These are phyloP conservation scores for Antheraea pernyi DNA, from an alignment of 1,140 invertebrate species.

Conservation along the genomic window DNA sequence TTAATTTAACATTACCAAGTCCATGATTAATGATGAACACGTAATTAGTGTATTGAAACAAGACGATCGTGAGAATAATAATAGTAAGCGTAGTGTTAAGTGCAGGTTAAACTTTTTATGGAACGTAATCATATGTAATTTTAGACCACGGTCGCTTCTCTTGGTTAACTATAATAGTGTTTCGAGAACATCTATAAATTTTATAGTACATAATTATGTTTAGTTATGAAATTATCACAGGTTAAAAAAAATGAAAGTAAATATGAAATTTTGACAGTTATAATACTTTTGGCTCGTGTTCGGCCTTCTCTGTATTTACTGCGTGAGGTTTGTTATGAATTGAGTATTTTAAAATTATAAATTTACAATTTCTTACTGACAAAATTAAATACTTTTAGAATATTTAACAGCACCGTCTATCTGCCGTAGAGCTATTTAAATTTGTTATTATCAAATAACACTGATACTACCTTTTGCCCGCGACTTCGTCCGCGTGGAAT, in stretches of 20 bases:
- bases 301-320: too few species aligned
- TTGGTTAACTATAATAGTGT: neutral
- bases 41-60: slow-evolving; percentile 39
- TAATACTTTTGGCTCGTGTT: too few species aligned
- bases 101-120: slow-evolving; percentile 2
- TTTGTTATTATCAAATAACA: too few species aligned
- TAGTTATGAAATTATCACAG: neutral
- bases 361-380: too few species aligned
- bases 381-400: too few species aligned
- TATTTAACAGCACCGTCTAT: too few species aligned
- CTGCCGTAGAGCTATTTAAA: too few species aligned
- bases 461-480: too few species aligned
- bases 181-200: neutral
- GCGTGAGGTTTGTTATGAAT: too few species aligned
- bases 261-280: too few species aligned
- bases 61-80: slow-evolving; percentile 37
- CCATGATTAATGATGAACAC: slow-evolving; percentile 47
- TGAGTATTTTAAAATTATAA: too few species aligned
- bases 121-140: neutral
- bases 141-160: neutral
- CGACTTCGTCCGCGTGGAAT: too few species aligned
- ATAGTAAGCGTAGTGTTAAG: neutral
- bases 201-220: neutral
- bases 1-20: slow-evolving; percentile 37
- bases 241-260: neutral